Conservation (phyloP, 2,888 invertebrate species). For the Siphlonurus alternatus region DNA sequence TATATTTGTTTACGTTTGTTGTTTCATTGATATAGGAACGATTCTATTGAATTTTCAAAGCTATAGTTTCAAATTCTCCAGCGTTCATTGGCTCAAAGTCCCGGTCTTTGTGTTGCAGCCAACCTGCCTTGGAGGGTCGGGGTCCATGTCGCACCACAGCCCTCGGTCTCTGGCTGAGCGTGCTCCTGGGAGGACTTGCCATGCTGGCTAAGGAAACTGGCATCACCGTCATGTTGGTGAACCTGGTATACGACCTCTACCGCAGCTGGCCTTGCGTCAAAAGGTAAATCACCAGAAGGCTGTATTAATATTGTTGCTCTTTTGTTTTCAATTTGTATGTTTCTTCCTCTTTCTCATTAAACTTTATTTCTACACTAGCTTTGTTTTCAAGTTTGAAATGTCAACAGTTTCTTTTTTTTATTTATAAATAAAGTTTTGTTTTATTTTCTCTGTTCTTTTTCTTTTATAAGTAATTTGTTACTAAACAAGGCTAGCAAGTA, state of each 20-base stretch:
- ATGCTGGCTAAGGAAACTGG: slow-evolving; percentile 82
- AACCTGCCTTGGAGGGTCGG: not conserved
- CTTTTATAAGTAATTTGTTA: too few relatives aligned
- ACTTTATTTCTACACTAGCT: not conserved
- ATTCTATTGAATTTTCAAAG: too few relatives aligned
- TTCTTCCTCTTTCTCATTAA: too few relatives aligned
- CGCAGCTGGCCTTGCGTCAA: slow-evolving; percentile 50
- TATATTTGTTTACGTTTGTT: too few relatives aligned
- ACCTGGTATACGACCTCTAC: slow-evolving; percentile 60
- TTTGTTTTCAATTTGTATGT: not conserved
- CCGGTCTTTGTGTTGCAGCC: not conserved
- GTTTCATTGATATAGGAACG: too few relatives aligned
- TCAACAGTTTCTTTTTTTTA: not conserved
- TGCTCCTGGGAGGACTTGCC: slow-evolving; percentile 53
- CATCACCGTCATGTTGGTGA: slow-evolving; percentile 60
- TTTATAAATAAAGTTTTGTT: too few relatives aligned
- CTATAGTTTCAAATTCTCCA: too few relatives aligned
- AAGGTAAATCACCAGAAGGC: slow-evolving; percentile 32
- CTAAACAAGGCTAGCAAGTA: too few relatives aligned
- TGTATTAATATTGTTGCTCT: not conserved
- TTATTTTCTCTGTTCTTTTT: too few relatives aligned
- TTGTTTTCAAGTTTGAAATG: not conserved
- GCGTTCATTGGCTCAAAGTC: too few relatives aligned
- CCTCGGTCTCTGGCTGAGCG: slow-evolving; percentile 43
- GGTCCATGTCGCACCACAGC: slow-evolving; percentile 3